Evolutionary conservation across 2,113 vertebrate species (phyloP), one percentile per base, ranked within the genome.

Genomic region (Seriola aureovittata): DNA sequence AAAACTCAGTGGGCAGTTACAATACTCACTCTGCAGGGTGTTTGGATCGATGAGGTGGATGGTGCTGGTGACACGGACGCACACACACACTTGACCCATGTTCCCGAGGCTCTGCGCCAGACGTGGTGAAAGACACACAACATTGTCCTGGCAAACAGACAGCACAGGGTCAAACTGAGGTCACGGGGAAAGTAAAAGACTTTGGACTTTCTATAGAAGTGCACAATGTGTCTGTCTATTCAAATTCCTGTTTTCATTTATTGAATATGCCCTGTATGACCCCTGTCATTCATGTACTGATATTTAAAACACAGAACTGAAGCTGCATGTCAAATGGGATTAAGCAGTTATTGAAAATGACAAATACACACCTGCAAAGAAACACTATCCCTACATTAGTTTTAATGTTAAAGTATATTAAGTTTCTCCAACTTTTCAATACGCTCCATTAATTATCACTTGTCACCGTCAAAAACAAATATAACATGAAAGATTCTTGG

Each of bases 41-140:
- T 92, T 95, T 11, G 98, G 98, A 88, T 99, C 97, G 0, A 99
- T 98, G 84, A 99, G 96, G 81, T 98, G 98, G 87, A 99, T 94
- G 69, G 97, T 92, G 71, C 97, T 99, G 44, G 97, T 99, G 68
- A 99, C 97, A 4, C 97, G 93, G 83, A 96, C 62, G 89, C 98
- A 99, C 64, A 99, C 96, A 76, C 98, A 99, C 87, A 99, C 96
- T 91, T 99, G 98, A 84, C 93, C 96, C 96, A 99, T 97, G 94
- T 99, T 99, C 36, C 98, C 98, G 78, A 99, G 93, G 29, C 97
- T 98, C 91, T 99, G 98, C 0, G 98, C 98, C 91, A 99, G 92
- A 78, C 96, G 97, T 55, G 97, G 97, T 10, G 98, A 96, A 72
- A 99, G 95, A 80, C 98, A 99, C 25, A 99, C 97, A 4, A 99